Percentiles rank a stretch among this genome's conserved stretches.
These are phyloP conservation scores for Dryococelus australis DNA, from an alignment of 2,888 invertebrate genomes.

Conservation along the genomic window DNA sequence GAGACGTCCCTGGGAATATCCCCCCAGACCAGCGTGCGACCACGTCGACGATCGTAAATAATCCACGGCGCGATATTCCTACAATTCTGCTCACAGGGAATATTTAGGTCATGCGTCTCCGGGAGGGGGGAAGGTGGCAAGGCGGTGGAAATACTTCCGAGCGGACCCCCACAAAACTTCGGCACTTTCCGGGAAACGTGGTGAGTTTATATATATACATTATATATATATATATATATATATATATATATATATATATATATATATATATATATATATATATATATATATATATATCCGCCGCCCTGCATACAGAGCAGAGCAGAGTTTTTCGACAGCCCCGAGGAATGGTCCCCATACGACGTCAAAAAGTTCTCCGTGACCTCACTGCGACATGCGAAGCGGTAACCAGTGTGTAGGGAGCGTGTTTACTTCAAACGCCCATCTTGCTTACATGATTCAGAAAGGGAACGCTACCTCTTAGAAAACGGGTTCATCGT, in stretches of 20 bases:
- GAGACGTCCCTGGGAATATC: not conserved
- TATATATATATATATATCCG: too few relatives aligned
- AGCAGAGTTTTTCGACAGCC: not conserved
- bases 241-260: too few relatives aligned
- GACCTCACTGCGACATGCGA: not conserved
- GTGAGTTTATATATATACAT: too few relatives aligned
- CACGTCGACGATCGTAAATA: constrained; percentile 4
- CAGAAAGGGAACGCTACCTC: not conserved
- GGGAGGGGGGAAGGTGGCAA: too few relatives aligned
- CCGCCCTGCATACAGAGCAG: constrained; percentile 29
- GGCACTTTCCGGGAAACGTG: not conserved
- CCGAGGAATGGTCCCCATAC: not conserved
- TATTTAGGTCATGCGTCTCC: not conserved
- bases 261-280: too few relatives aligned
- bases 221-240: too few relatives aligned
- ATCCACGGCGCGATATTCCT: not conserved
- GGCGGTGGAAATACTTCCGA: not conserved
- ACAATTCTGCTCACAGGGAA: not conserved
- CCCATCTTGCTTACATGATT: not conserved
- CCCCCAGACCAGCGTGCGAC: not conserved
- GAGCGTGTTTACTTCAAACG: not conserved
- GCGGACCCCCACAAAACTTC: not conserved
- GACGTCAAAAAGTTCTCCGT: constrained; percentile 2
- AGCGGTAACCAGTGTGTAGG: not conserved
- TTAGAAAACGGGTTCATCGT: too few relatives aligned